Percentiles rank a stretch among this genome's conserved stretches.
Conservation (phyloP, 2,797 vertebrate genomes). For the Spheniscus humboldti region DNA sequence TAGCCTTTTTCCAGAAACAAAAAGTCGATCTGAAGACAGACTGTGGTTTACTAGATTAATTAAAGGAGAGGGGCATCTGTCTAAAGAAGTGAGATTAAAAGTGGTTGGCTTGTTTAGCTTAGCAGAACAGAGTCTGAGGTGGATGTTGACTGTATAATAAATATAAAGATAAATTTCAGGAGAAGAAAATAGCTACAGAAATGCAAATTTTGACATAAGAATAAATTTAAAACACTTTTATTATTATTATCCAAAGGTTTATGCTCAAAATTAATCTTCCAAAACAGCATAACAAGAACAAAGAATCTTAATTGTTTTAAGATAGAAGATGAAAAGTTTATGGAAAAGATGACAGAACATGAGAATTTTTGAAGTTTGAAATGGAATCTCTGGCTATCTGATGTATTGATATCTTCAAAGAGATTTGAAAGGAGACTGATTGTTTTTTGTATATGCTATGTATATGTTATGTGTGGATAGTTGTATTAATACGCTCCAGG, state of each 20-base stretch:
- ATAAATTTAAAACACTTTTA: not conserved
- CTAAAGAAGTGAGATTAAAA: not conserved
- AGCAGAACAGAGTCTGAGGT: not conserved
- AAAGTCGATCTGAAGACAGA: not conserved
- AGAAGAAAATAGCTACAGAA: not conserved
- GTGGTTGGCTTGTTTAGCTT: not conserved
- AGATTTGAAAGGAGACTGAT: not conserved
- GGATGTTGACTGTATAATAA: not conserved
- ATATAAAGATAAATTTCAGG: not conserved
- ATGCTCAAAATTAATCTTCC: not conserved
- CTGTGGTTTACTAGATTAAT: not conserved
- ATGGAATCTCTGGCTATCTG: not conserved
- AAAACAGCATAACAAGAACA: not conserved
- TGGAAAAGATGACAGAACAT: not conserved
- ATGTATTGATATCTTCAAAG: not conserved
- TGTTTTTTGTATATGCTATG: not conserved
- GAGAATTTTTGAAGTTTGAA: not conserved
- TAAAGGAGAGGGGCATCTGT: not conserved
- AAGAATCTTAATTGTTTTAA: not conserved
- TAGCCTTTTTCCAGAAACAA: not conserved
- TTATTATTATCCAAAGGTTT: not conserved
- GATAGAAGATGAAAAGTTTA: not conserved
- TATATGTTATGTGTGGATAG: not conserved
- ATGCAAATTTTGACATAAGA: not conserved
- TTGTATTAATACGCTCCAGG: not conserved